These are phyloP conservation scores for Megalurothrips usitatus DNA, from an alignment of 2,888 invertebrate species.

Conservation along the genomic window DNA sequence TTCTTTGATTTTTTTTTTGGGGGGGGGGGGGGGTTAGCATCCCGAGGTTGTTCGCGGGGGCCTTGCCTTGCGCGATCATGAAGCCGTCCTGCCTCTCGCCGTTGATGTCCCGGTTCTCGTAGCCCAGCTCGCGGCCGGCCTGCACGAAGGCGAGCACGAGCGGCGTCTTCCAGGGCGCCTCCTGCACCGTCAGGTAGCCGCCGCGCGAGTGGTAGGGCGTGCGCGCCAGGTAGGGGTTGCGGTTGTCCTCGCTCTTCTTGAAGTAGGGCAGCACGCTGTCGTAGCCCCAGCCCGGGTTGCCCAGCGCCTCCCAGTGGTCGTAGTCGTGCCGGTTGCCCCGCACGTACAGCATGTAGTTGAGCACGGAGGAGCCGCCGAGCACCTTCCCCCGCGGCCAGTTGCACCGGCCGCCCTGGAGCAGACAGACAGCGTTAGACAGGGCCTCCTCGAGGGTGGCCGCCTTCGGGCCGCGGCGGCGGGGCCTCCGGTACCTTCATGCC, in stretches of 20 bases:
- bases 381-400: constrained; percentile 89
- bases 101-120: constrained; percentile 77
- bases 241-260: constrained; percentile 82
- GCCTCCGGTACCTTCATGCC: constrained; percentile 70
- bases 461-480: not conserved
- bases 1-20: no score
- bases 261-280: constrained; percentile 80
- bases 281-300: constrained; percentile 88
- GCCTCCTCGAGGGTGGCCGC: not conserved
- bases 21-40: no score
- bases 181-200: constrained; percentile 73
- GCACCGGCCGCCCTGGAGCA: constrained; percentile 57
- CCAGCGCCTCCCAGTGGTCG: constrained; percentile 80
- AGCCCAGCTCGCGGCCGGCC: constrained; percentile 76
- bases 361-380: constrained; percentile 78
- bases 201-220: constrained; percentile 52
- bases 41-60: no score
- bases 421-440: not conserved
- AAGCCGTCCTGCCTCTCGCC: constrained; percentile 74
- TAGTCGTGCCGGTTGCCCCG: constrained; percentile 79
- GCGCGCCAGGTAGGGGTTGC: constrained; percentile 73
- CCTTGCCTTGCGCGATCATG: constrained; percentile 64
- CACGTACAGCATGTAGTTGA: constrained; percentile 89
- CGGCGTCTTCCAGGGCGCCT: constrained; percentile 79
- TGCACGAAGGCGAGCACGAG: constrained; percentile 77